These are phyloP conservation scores for Panthera tigris DNA, from an alignment of 2,113 vertebrate genomes.

Conservation along the genomic window DNA sequence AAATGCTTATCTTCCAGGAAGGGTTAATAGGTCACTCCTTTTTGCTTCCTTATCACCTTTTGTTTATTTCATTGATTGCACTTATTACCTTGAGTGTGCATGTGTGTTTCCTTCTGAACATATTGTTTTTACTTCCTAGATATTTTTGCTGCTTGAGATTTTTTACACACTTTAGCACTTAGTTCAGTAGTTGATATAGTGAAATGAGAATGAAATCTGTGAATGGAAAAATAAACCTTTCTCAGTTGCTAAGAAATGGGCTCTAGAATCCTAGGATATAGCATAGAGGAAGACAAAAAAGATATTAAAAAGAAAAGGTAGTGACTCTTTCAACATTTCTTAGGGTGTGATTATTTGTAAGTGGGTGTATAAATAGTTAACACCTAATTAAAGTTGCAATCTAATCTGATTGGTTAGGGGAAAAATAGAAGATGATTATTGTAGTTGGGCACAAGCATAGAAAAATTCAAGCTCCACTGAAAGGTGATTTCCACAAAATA, in stretches of 20 bases:
- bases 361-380: not conserved
- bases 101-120: not conserved
- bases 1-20: not conserved
- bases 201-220: not conserved
- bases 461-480: not conserved
- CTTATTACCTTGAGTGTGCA: fast-evolving
- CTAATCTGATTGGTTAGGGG: not conserved
- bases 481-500: not conserved
- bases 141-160: not conserved
- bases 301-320: not conserved
- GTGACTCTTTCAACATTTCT: not conserved
- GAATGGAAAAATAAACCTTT: not conserved
- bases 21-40: not conserved
- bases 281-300: not conserved
- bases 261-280: not conserved
- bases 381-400: not conserved
- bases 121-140: not conserved
- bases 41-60: not conserved
- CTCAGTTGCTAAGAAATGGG: not conserved
- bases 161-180: not conserved
- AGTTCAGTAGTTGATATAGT: not conserved
- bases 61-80: not conserved
- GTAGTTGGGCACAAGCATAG: not conserved
- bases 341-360: not conserved
- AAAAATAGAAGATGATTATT: not conserved